Evolutionary conservation across 2,888 invertebrate genomes (phyloP).

Genomic region (Cinara cedri): DNA sequence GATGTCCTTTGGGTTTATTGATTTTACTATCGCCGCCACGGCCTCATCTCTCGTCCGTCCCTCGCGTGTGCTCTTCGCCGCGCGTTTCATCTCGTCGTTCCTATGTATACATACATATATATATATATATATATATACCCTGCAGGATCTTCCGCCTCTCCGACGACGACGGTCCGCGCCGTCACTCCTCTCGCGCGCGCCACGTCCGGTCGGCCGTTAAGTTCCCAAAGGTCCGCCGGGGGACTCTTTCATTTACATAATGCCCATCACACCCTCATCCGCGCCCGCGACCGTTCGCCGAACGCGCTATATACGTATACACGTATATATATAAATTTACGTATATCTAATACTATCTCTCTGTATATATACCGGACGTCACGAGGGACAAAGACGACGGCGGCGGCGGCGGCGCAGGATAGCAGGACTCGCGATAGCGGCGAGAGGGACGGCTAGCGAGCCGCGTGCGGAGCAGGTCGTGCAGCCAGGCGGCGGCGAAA

Average conservation of each 20-base stretch:
- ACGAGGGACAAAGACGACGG: conserved; percentile 42
- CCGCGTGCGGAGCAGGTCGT: conserved; percentile 1
- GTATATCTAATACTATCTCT: neutral
- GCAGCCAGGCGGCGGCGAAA: neutral
- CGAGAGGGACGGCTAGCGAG: conserved; percentile 6
- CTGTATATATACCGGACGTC: conserved; percentile 6
- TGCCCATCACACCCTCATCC: conserved; percentile 55
- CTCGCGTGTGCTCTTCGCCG: too few relatives aligned
- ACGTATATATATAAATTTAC: neutral
- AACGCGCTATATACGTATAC: neutral
- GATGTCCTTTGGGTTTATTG: conserved; percentile 57
- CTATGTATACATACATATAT: conserved; percentile 6
- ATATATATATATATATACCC: neutral
- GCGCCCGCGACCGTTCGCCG: neutral
- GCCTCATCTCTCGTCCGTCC: conserved; percentile 1
- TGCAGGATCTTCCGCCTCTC: neutral
- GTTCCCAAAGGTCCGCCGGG: conserved; percentile 54
- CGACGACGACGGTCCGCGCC: conserved; percentile 7
- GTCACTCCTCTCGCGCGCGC: conserved; percentile 23
- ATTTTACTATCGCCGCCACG: conserved; percentile 49
- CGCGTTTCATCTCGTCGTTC: neutral
- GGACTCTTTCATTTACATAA: conserved; percentile 58
- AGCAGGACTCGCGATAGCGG: too few relatives aligned
- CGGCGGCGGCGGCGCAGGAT: conserved; percentile 7
- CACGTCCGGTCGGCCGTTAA: conserved; percentile 54